These are phyloP conservation scores for Amphipoea lucens DNA, from an alignment of 2,888 invertebrate genomes.

Conservation along the genomic window DNA sequence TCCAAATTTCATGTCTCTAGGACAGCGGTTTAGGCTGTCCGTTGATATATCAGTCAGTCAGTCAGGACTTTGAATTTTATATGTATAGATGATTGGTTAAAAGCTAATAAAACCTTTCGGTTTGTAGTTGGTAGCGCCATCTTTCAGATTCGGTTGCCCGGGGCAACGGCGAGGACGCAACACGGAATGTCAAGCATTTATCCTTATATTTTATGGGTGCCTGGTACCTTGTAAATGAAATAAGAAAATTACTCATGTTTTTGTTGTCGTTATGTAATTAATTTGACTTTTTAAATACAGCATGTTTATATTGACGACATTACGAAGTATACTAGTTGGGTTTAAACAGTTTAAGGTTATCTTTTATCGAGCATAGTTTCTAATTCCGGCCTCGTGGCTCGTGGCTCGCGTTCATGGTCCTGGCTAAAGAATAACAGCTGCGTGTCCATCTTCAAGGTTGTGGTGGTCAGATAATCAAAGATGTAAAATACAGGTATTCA, in stretches of 20 bases:
- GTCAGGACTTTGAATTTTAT: no score
- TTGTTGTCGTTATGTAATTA: not conserved
- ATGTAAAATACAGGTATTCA: no score
- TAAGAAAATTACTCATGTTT: not conserved
- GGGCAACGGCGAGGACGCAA: conserved; percentile 41
- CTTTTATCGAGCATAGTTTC: not conserved
- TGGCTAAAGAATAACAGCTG: not conserved
- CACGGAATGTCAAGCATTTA: conserved; percentile 21
- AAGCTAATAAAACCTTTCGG: conserved; percentile 10
- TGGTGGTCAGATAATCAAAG: not conserved
- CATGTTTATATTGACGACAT: not conserved
- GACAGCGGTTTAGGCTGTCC: no score
- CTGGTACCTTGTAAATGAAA: conserved; percentile 16
- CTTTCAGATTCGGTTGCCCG: conserved; percentile 22
- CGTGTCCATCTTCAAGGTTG: not conserved
- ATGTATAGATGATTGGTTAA: not conserved
- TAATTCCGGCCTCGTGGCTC: not conserved
- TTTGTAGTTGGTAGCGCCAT: conserved; percentile 23
- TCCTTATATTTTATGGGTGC: conserved; percentile 6
- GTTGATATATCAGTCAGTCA: no score
- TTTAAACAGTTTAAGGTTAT: not conserved
- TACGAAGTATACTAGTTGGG: not conserved
- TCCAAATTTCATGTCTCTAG: no score
- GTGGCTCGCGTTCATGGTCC: not conserved
- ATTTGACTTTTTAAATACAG: not conserved